A percentile compares a stretch with the other conserved stretches of the same genome.
Evolutionary conservation across 2,888 invertebrate genomes (phyloP).

Genomic region (Diadegma fenestrale): DNA sequence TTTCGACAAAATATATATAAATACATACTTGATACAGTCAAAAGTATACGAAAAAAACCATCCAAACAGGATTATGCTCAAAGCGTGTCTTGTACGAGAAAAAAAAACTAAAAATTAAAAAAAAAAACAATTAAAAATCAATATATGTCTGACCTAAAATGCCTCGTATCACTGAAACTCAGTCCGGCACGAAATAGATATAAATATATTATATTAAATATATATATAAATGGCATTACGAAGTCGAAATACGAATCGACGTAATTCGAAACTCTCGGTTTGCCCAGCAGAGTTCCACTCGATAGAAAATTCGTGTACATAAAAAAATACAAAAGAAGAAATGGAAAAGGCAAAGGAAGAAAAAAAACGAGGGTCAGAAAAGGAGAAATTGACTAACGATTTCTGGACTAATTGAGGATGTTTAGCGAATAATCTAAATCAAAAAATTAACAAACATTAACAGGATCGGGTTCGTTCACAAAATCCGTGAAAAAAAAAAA

Average conservation of each 20-base stretch:
- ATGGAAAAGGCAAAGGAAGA: constrained; percentile 8
- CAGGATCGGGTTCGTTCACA: not conserved
- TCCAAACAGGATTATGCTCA: constrained; percentile 54
- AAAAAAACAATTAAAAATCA: not conserved
- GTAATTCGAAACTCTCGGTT: constrained; percentile 53
- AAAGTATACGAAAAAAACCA: constrained; percentile 62
- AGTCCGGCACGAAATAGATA: constrained; percentile 32
- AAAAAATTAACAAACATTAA: not conserved
- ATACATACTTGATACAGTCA: constrained; percentile 43
- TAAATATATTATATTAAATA: constrained; percentile 2
- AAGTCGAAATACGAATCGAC: constrained; percentile 46
- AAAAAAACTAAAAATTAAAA: constrained; percentile 33
- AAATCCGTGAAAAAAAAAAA: not conserved
- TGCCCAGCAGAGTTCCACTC: constrained; percentile 54
- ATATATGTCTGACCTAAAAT: constrained; percentile 41
- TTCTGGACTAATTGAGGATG: constrained; percentile 21
- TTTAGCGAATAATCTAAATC: constrained; percentile 4
- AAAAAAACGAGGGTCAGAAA: constrained; percentile 8
- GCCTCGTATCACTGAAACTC: constrained; percentile 59
- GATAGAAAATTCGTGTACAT: constrained; percentile 61
- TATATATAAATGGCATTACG: constrained; percentile 25
- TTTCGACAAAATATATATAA: constrained; percentile 11
- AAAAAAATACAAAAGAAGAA: constrained; percentile 40
- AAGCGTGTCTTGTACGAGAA: constrained; percentile 43
- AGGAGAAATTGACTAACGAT: constrained; percentile 43